A percentile compares a stretch with the other conserved stretches of the same genome.
Evolutionary conservation across 2,888 invertebrate genomes (phyloP).

Genomic region (Digitonthophagus gazella): DNA sequence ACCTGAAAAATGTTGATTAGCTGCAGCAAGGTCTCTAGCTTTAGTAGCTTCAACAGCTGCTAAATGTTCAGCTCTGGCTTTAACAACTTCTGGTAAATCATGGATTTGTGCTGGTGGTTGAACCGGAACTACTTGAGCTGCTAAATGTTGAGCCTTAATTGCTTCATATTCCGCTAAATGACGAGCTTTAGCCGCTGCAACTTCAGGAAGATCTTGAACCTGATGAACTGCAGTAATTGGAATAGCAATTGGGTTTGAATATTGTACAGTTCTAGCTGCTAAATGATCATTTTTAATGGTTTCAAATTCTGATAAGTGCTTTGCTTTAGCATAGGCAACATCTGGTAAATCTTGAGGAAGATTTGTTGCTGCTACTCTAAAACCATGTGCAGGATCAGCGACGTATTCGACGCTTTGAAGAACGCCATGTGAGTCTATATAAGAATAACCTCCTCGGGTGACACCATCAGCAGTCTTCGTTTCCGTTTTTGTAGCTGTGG

Average conservation of each 20-base stretch:
- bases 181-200: constrained; percentile 42
- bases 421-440: constrained; percentile 65
- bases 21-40: constrained; percentile 39
- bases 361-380: constrained; percentile 66
- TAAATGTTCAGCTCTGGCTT: constrained; percentile 44
- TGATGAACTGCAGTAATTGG: constrained; percentile 35
- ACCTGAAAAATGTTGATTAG: constrained; percentile 12
- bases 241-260: constrained; percentile 40
- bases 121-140: constrained; percentile 20
- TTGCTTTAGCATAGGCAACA: constrained; percentile 46
- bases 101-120: constrained; percentile 48
- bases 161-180: constrained; percentile 37
- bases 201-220: constrained; percentile 42
- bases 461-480: constrained; percentile 61
- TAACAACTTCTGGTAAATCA: constrained; percentile 45
- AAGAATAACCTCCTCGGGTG: constrained; percentile 66
- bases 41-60: constrained; percentile 43
- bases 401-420: constrained; percentile 65
- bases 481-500: constrained; percentile 65
- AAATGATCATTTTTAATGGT: constrained; percentile 43
- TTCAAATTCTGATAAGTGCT: constrained; percentile 44
- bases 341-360: constrained; percentile 55
- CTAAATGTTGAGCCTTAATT: constrained; percentile 28
- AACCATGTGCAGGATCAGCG: constrained; percentile 63
- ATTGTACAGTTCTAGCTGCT: constrained; percentile 36